A percentile compares a stretch with the other conserved stretches of the same genome.
Conservation (phyloP, 1,140 invertebrate species). For the Cecropterus lyciades region DNA sequence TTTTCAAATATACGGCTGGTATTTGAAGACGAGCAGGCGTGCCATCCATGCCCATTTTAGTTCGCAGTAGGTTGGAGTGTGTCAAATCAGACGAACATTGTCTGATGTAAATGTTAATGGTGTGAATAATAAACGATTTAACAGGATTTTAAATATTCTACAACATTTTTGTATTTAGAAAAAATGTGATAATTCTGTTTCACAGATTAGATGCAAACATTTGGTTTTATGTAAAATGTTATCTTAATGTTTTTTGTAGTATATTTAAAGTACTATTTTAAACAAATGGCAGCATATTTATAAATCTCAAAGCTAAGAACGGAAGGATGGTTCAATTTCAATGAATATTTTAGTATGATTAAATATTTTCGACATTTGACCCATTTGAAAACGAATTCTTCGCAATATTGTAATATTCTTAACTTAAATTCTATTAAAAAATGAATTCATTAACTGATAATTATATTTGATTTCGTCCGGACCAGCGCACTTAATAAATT, state of each 20-base stretch:
- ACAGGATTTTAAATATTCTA: not conserved
- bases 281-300: too few relatives aligned
- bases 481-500: conserved; percentile 7
- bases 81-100: conserved; percentile 15
- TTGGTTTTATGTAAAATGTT: too few relatives aligned
- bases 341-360: too few relatives aligned
- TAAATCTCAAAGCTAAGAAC: too few relatives aligned
- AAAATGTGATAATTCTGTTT: too few relatives aligned
- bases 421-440: not conserved
- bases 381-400: too few relatives aligned
- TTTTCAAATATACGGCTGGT: conserved; percentile 23
- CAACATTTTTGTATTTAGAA: not conserved
- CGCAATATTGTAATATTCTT: too few relatives aligned
- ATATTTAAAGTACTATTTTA: too few relatives aligned
- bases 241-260: too few relatives aligned
- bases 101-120: conserved; percentile 25
- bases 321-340: too few relatives aligned
- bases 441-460: conserved; percentile 7
- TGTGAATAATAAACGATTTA: not conserved
- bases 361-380: too few relatives aligned
- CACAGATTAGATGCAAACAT: too few relatives aligned
- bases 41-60: conserved; percentile 27
- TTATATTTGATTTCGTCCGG: conserved; percentile 16
- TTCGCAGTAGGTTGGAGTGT: conserved; percentile 28
- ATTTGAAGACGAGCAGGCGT: conserved; percentile 19